Evolutionary conservation across 2,888 invertebrate genomes (phyloP).

Genomic region (Bombylius discolor): DNA sequence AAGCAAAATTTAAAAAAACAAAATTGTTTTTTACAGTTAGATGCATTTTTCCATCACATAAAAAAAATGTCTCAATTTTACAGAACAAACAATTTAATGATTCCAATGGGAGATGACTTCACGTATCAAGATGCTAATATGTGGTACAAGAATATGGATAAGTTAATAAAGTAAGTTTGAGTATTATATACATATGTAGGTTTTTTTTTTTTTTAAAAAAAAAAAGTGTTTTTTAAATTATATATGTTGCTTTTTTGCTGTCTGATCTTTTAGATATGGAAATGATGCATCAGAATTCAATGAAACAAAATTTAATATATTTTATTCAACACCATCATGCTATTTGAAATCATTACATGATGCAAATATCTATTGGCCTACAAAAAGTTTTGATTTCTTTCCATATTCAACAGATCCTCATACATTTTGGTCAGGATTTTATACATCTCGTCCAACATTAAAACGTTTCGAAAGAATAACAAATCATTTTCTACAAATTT

Average conservation of each 20-base stretch:
- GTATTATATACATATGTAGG: too few relatives aligned
- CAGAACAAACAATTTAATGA: constrained; percentile 57
- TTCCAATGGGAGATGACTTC: constrained; percentile 91
- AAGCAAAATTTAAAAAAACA: too few relatives aligned
- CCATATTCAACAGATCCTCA: constrained; percentile 79
- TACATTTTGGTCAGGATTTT: constrained; percentile 90
- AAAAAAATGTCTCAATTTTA: constrained; percentile 42
- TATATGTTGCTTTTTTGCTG: too few relatives aligned
- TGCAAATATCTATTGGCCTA: constrained; percentile 50
- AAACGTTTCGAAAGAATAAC: constrained; percentile 65
- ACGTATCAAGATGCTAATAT: constrained; percentile 61
- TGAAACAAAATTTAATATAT: constrained; percentile 56
- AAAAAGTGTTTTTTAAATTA: too few relatives aligned
- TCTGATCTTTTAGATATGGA: constrained; percentile 41
- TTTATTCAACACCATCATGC: constrained; percentile 79
- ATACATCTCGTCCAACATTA: constrained; percentile 65
- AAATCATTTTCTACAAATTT: constrained; percentile 64
- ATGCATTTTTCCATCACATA: constrained; percentile 43
- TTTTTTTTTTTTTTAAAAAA: too few relatives aligned
- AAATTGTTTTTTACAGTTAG: constrained; percentile 38
- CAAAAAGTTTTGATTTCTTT: constrained; percentile 79
- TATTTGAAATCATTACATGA: constrained; percentile 68
- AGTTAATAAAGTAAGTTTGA: constrained; percentile 61
- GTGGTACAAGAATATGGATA: constrained; percentile 81
- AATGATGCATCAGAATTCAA: constrained; percentile 43